Conservation (phyloP, 2,888 invertebrate species). For the Eupithecia subfuscata region DNA sequence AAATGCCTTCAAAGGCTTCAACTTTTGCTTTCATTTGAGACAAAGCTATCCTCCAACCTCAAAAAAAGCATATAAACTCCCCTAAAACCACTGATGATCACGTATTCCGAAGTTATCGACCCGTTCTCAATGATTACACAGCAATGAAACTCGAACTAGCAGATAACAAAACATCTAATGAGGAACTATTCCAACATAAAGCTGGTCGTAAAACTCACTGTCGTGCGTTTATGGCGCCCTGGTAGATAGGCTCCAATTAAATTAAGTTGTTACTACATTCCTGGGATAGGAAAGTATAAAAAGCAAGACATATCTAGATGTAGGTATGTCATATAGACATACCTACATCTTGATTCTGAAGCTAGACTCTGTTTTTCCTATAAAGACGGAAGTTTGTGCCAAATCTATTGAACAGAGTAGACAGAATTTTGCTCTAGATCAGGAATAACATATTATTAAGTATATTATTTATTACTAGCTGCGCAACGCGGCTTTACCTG, state of each 20-base stretch:
- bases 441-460: neutral
- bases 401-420: neutral
- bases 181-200: slow-evolving; percentile 33
- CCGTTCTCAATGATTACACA: slow-evolving; percentile 27
- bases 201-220: slow-evolving; percentile 51
- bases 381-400: neutral
- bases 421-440: neutral
- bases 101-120: slow-evolving; percentile 7
- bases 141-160: slow-evolving; percentile 32
- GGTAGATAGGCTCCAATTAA: slow-evolving; percentile 66
- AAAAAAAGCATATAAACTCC: neutral
- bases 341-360: slow-evolving; percentile 2
- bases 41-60: neutral
- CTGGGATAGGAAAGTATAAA: slow-evolving; percentile 30
- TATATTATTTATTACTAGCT: too few relatives aligned
- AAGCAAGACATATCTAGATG: slow-evolving; percentile 13
- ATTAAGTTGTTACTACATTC: slow-evolving; percentile 52
- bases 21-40: slow-evolving; percentile 6
- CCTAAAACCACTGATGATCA: slow-evolving; percentile 3
- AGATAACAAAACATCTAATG: slow-evolving; percentile 41
- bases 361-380: neutral
- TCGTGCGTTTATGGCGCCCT: slow-evolving; percentile 57
- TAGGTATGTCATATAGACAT: too few relatives aligned
- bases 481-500: too few relatives aligned
- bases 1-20: slow-evolving; percentile 9